Evolutionary conservation across 2,113 vertebrate genomes (phyloP), one percentile per base, ranked within the genome.

Genomic region (Microcebus ravelobensis): DNA sequence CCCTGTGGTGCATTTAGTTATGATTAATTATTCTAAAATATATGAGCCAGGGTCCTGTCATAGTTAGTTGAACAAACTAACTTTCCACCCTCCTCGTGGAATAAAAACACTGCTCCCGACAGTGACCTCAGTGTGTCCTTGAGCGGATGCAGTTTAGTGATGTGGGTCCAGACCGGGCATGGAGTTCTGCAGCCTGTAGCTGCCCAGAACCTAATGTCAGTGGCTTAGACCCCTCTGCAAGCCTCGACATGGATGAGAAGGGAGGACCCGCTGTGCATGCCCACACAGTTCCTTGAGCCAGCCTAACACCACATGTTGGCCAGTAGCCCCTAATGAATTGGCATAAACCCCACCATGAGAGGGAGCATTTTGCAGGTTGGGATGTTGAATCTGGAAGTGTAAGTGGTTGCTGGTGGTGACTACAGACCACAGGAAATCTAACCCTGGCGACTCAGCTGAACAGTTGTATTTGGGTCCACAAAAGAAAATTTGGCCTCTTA

Each of bases 11-110:
- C 77, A n/a, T 36, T 93, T 89, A 83, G 83, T 65, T 83, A 34
- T 80, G 82, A 96, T 96, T 88, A 93, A 95, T 96, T 71, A 86
- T 57, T 65, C 89, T 68, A 61, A 34, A 91, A 74, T 81, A 48
- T 83, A 83, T 0, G 12, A 87, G 63, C 59, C 45, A 34, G 63
- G 79, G 86, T 76, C 79, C 84, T 96, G 91, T 88, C 86, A 42
- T 27, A 31, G 71, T 59, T 77, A 8, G 36, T 52, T 34, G 79
- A 42, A 89, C 59, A 79, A 79, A 86, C 42, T 91, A 79, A 86
- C 42, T 91, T 93, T 87, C 89, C 52, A 74, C 94, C 89, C 80
- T 87, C 39, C 50, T 73, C 39, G n/a, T 5, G 18, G 45, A 67
- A 55, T 50, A 68, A 79, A 55, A 74, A 42, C 29, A 61, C 10